Evolutionary conservation across 2,888 invertebrate species (phyloP).

Genomic region (Chorisops tibialis): DNA sequence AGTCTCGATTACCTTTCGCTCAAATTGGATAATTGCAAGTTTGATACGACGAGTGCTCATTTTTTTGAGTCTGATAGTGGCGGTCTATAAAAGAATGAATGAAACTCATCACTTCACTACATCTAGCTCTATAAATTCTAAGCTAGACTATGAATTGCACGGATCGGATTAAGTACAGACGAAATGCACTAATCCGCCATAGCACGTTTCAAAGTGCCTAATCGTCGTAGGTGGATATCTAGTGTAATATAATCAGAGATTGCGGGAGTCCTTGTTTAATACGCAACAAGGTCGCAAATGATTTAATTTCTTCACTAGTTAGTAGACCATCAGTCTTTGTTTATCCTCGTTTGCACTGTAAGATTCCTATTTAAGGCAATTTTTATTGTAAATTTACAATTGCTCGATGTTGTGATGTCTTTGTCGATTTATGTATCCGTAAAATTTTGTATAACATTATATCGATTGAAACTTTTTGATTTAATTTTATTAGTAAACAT

Average conservation of each 20-base stretch:
- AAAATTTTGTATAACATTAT: background rate
- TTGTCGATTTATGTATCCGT: no score
- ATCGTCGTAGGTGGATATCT: background rate
- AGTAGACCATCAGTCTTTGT: conserved; percentile 30
- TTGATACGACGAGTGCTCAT: background rate
- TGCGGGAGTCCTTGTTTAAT: conserved; percentile 23
- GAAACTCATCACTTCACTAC: conserved; percentile 11
- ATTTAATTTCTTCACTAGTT: conserved; percentile 18
- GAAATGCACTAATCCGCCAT: conserved; percentile 24
- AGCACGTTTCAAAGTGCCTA: conserved; percentile 18
- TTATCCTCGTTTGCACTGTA: conserved; percentile 26
- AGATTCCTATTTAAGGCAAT: conserved; percentile 13
- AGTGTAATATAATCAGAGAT: conserved; percentile 17
- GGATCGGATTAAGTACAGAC: conserved; percentile 22
- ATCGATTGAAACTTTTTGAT: conserved; percentile 18
- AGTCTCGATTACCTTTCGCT: conserved; percentile 22
- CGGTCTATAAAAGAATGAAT: conserved; percentile 11
- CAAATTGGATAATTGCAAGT: conserved; percentile 23
- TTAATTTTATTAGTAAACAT: conserved; percentile 12
- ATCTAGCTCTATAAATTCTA: background rate
- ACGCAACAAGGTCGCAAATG: conserved; percentile 25
- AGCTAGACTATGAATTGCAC: conserved; percentile 15
- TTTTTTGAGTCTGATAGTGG: background rate
- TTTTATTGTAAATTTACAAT: background rate
- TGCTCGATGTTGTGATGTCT: no score